Base-by-base conservation (phyloP, 2,888 invertebrate genomes). In the Baccha elongata region DNA sequence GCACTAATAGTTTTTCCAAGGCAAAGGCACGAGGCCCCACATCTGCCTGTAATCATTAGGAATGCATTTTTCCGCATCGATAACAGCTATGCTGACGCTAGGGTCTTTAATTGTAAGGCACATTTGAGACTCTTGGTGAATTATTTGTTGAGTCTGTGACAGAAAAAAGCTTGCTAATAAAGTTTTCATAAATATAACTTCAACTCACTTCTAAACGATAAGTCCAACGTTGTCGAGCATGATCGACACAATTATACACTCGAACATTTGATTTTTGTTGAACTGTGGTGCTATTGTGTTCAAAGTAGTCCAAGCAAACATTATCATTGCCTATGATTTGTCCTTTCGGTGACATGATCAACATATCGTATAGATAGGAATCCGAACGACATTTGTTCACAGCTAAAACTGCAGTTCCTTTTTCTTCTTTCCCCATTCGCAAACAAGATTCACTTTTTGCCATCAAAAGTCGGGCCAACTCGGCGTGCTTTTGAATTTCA, bases 311-410 rank as follows among this genome's bases (percentile, higher is more conserved):
- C 72, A 98, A 91, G 86, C 98, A 98, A 4, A 97, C 92, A 6
- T 96, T 96, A 88, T 97, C 97, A 87, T 98, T 97, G 0, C 95
- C 95, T 96, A 97, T 97, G 60, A 97, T 87, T 88, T 90, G 89
- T n/a, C 94, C 95, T 26, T 92, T 92, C 21, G 92, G 91, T 2
- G 93, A 93, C 90, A 94, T 93, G 10, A 95, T 93, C 87, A 94
- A 95, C 92, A 95, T 93, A 89, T 96, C 95, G 86, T 89, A 88
- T 10, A 88, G 85, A 62, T 88, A 88, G 0, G 87, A 62, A 73
- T 89, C 89, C 3, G 87, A 86, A 17, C 87, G 84, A 42, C 90
- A 90, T 76, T 89, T 88, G 15, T 88, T 89, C 1, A 90, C 88
- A 1, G 87, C 88, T 0, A 89, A 86, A 1, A 26, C 64, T 0